Evolutionary conservation across 2,797 vertebrate genomes (phyloP).

Genomic region (Salarias fasciatus): DNA sequence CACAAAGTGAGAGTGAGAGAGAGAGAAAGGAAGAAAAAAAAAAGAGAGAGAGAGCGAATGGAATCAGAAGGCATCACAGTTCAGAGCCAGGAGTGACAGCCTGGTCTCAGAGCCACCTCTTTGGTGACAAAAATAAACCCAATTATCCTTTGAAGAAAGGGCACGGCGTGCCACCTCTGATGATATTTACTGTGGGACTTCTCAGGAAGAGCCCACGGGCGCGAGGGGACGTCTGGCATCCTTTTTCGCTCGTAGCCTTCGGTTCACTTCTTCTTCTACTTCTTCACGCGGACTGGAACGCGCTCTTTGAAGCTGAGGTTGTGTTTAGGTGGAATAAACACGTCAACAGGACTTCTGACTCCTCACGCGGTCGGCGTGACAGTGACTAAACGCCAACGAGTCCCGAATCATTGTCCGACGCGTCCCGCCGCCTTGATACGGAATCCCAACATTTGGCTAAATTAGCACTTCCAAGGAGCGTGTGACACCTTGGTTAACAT

Average conservation of each 20-base stretch:
- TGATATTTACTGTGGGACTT: constrained; percentile 70
- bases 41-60: constrained; percentile 31
- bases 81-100: constrained; percentile 80
- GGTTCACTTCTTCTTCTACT: constrained; percentile 53
- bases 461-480: constrained; percentile 94
- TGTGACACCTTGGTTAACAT: constrained; percentile 99
- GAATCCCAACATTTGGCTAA: constrained; percentile 96
- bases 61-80: constrained; percentile 80
- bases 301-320: constrained; percentile 18
- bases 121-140: constrained; percentile 82
- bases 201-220: constrained; percentile 54
- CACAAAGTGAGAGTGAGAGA: constrained; percentile 29
- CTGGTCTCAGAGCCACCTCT: constrained; percentile 76
- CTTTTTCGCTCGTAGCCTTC: constrained; percentile 55
- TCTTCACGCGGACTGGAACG: constrained; percentile 33
- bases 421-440: constrained; percentile 91
- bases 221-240: constrained; percentile 31
- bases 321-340: constrained; percentile 82
- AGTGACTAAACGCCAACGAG: constrained; percentile 87
- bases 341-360: constrained; percentile 92
- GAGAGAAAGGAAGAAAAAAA: constrained; percentile 6
- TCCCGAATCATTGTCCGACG: constrained; percentile 89
- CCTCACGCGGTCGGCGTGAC: constrained; percentile 83
- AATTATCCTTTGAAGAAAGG: constrained; percentile 78
- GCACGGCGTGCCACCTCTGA: constrained; percentile 60